phyloP scores from a whole-genome alignment of 1,140 invertebrate genomes.

The Belonocnema kinseyi region DNA sequence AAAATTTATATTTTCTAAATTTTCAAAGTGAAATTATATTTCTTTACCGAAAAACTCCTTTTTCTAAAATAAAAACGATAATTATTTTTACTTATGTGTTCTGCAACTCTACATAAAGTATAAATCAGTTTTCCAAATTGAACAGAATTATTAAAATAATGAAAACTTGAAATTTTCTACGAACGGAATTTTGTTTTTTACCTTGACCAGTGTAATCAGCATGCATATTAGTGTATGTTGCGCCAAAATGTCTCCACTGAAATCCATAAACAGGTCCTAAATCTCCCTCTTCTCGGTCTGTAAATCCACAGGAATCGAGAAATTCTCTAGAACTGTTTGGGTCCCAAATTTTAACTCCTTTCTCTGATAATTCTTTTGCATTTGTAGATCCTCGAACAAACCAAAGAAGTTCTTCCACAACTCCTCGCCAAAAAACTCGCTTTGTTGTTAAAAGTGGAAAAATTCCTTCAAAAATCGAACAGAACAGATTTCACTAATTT shows the following conservation, averaged over 20 bases:
- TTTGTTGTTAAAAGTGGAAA: conserved; percentile 98
- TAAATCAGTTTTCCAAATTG: too few species aligned
- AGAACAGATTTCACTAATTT: not conserved
- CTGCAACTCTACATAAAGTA: too few species aligned
- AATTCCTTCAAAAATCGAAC: conserved; percentile 69
- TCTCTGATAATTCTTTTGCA: conserved; percentile 89
- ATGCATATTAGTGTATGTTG: conserved; percentile 90
- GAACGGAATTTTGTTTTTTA: conserved; percentile 44
- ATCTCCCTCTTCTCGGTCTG: conserved; percentile 94
- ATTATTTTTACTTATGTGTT: too few species aligned
- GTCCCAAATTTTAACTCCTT: conserved; percentile 98
- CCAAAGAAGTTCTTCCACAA: conserved; percentile 97
- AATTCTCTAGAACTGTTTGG: conserved; percentile 94
- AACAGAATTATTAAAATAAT: too few species aligned
- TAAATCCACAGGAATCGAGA: conserved; percentile 92
- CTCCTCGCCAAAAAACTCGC: conserved; percentile 93
- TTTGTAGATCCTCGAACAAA: conserved; percentile 96
- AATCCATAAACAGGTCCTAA: conserved; percentile 99
- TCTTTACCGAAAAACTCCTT: too few species aligned
- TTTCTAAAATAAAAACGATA: too few species aligned
- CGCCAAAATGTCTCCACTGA: conserved; percentile 99
- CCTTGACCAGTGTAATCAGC: conserved; percentile 92
- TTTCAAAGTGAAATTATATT: too few species aligned
- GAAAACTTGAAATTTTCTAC: too few species aligned
- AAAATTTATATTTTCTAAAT: too few species aligned